These are phyloP conservation scores for Listronotus bonariensis DNA, from an alignment of 1,140 invertebrate species.

Conservation along the genomic window DNA sequence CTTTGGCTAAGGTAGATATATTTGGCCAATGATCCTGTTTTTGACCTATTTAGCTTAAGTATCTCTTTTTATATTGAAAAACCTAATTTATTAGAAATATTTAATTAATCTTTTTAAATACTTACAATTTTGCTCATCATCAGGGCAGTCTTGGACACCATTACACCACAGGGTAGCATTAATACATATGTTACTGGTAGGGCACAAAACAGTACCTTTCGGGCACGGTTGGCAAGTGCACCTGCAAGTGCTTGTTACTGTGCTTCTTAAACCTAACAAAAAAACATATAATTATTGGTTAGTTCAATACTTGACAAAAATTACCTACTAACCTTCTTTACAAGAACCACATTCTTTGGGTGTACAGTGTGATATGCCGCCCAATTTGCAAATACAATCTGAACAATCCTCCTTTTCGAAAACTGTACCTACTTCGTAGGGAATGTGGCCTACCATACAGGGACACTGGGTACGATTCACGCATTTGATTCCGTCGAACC, in stretches of 20 bases:
- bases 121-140: conserved; percentile 77
- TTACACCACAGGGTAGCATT: conserved; percentile 76
- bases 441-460: conserved; percentile 70
- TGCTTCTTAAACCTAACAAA: conserved; percentile 59
- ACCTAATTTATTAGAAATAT: no score
- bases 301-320: no score
- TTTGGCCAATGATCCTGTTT: no score
- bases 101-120: no score
- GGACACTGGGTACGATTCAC: conserved; percentile 72
- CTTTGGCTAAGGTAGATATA: no score
- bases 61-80: no score
- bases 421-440: conserved; percentile 68
- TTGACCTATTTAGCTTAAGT: no score
- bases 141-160: conserved; percentile 79
- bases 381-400: conserved; percentile 76
- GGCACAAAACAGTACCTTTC: conserved; percentile 68
- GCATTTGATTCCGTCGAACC: conserved; percentile 76
- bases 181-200: conserved; percentile 76
- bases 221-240: conserved; percentile 78
- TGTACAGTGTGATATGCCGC: conserved; percentile 69
- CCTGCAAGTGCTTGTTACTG: conserved; percentile 64
- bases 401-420: conserved; percentile 74
- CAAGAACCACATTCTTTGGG: conserved; percentile 71
- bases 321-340: conserved; percentile 57
- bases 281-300: no score